These are phyloP conservation scores for Anguilla rostrata DNA, from an alignment of 2,113 vertebrate species.

Conservation along the genomic window DNA sequence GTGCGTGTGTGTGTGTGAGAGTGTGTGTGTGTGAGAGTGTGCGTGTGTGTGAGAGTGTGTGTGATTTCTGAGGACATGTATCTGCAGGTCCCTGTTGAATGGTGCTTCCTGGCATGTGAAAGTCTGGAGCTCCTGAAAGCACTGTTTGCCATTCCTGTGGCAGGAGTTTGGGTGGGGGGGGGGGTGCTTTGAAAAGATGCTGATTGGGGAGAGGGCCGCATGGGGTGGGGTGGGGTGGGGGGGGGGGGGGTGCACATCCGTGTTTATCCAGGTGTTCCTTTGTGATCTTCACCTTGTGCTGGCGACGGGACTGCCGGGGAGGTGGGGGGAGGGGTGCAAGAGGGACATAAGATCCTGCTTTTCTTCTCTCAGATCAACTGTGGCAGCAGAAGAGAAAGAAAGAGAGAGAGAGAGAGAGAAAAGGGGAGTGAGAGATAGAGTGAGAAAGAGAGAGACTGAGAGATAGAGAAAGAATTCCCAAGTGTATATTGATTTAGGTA, in stretches of 20 bases:
- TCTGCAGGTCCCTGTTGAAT: constrained; percentile 47
- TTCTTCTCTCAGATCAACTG: constrained; percentile 26
- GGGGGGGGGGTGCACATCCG: not conserved
- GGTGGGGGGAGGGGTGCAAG: not conserved
- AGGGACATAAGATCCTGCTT: constrained; percentile 42
- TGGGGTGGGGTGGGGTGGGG: constrained; percentile 17
- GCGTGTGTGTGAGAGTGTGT: not conserved
- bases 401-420: too few species aligned
- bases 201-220: constrained; percentile 16
- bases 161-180: not conserved
- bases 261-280: constrained; percentile 61
- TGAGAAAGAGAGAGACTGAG: too few species aligned
- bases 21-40: not conserved
- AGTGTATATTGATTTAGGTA: too few species aligned
- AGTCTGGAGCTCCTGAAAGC: constrained; percentile 51
- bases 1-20: not conserved
- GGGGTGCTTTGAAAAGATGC: constrained; percentile 23
- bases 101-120: constrained; percentile 53
- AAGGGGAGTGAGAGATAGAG: too few species aligned
- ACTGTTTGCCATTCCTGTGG: constrained; percentile 53
- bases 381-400: not conserved
- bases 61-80: constrained; percentile 21
- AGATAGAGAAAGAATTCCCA: too few species aligned
- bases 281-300: constrained; percentile 47
- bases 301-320: constrained; percentile 1